Base-by-base conservation (phyloP, 2,113 vertebrate genomes). In the Muscicapa adusta region DNA sequence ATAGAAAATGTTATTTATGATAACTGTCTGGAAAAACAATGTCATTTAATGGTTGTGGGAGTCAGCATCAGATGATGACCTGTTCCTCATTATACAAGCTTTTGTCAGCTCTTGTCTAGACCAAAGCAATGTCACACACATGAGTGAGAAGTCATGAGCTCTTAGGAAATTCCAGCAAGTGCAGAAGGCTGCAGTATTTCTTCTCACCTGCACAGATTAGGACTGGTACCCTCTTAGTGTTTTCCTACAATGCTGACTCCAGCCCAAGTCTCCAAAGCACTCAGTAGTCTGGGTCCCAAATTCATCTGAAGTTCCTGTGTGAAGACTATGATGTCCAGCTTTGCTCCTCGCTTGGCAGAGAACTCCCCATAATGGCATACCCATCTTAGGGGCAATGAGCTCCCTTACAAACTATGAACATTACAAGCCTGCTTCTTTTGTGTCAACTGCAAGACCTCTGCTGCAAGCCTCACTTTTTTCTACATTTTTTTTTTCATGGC, bases 71-170 rank as follows among this genome's bases (percentile, higher is more conserved):
- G 85, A 65, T 45, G 78, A 61, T 65, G 57, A 72, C 71, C 51
- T 91, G 54, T 70, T 93, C 29, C 60, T 42, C 42, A 33, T 89
- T 78, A 67, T 43, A 70, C 12, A 43, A 42, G 14, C 25, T 70
- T 84, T 84, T 80, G 42, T 57, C 89, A 92, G 15, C 51, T 89
- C 84, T 61, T 83, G 86, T 62, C 80, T 92, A 91, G 54, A 88
- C 89, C 56, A 77, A 60, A 84, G 51, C 54, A 70, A 7, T 31
- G 45, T 23, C 58, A 42, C 1, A 2, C 24, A 20, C 40, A 54
- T 71, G 34, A 83, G 68, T 20, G 36, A 74, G 80, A 89, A 84
- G 33, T 73, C 65, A 89, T 22, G 18, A 83, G 63, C 47, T 48
- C 45, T 53, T 65, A 50, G 50, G 83, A 96, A 92, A 80, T 34